A percentile compares a stretch with the other conserved stretches of the same genome.
Evolutionary conservation across 2,888 invertebrate genomes (phyloP).

Genomic region (Lasioglossum vierecki): DNA sequence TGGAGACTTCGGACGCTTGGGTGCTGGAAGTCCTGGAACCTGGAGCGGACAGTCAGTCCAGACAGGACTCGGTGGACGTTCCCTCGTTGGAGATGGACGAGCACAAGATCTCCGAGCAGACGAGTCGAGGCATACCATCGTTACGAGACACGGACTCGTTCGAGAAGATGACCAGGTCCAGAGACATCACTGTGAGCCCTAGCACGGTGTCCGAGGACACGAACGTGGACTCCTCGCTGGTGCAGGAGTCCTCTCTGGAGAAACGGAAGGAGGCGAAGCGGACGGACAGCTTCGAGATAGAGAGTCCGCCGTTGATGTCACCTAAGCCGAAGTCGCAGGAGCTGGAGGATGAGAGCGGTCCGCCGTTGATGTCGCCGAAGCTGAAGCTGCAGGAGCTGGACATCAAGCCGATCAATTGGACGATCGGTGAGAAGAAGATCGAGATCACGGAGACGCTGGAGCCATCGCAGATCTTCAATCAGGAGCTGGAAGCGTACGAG

Average conservation of each 20-base stretch:
- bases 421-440: constrained; percentile 83
- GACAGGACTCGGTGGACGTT: constrained; percentile 79
- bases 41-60: constrained; percentile 67
- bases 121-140: constrained; percentile 68
- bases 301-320: constrained; percentile 79
- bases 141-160: constrained; percentile 77
- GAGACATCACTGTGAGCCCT: constrained; percentile 77
- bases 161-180: constrained; percentile 74
- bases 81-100: constrained; percentile 80
- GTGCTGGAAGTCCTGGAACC: constrained; percentile 79
- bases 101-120: constrained; percentile 68
- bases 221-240: constrained; percentile 73
- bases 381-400: constrained; percentile 78
- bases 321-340: constrained; percentile 77
- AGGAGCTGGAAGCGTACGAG: constrained; percentile 81
- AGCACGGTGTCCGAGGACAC: constrained; percentile 76
- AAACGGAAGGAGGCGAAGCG: constrained; percentile 45
- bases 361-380: constrained; percentile 78
- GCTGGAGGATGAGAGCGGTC: constrained; percentile 72
- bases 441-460: constrained; percentile 80
- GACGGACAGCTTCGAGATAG: constrained; percentile 78
- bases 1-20: constrained; percentile 74
- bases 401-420: constrained; percentile 80
- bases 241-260: constrained; percentile 58
- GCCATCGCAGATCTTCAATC: constrained; percentile 80